Percentiles rank a stretch among this genome's conserved stretches.
Conservation (phyloP, 2,797 vertebrate genomes). For the Danio jaintianensis region DNA sequence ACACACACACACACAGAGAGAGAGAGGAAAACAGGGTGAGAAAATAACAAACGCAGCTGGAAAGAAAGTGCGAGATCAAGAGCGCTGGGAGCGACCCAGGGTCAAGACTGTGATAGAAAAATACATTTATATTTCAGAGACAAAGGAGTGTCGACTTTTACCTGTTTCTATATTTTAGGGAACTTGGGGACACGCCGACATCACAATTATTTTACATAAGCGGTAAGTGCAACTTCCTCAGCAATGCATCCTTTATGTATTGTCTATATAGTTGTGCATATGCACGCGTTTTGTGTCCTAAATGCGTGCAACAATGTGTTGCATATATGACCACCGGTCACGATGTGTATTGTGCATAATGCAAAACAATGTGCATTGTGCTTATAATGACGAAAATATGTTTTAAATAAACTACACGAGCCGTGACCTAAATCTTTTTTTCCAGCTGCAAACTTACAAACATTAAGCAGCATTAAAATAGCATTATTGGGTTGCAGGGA, state of each 20-base stretch:
- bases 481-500: too few relatives aligned
- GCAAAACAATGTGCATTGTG: neutral
- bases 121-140: slow-evolving; percentile 42
- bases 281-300: neutral
- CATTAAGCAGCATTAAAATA: neutral
- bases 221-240: slow-evolving; percentile 66
- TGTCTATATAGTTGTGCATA: neutral
- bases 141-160: slow-evolving; percentile 59
- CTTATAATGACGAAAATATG: neutral
- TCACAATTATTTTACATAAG: slow-evolving; percentile 54
- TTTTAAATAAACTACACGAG: neutral
- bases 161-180: slow-evolving; percentile 43
- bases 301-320: neutral
- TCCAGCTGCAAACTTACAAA: slow-evolving; percentile 15
- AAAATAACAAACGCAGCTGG: slow-evolving; percentile 58
- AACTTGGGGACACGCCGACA: slow-evolving; percentile 48
- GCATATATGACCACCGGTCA: neutral
- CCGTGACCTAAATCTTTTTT: slow-evolving; percentile 2
- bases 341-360: neutral
- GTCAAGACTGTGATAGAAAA: slow-evolving; percentile 49
- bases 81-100: slow-evolving; percentile 51
- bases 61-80: slow-evolving; percentile 58
- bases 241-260: too few relatives aligned
- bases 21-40: slow-evolving; percentile 45
- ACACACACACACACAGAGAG: neutral